These are phyloP conservation scores for Mormyrus lacerda DNA, from an alignment of 2,113 vertebrate species.

Conservation along the genomic window DNA sequence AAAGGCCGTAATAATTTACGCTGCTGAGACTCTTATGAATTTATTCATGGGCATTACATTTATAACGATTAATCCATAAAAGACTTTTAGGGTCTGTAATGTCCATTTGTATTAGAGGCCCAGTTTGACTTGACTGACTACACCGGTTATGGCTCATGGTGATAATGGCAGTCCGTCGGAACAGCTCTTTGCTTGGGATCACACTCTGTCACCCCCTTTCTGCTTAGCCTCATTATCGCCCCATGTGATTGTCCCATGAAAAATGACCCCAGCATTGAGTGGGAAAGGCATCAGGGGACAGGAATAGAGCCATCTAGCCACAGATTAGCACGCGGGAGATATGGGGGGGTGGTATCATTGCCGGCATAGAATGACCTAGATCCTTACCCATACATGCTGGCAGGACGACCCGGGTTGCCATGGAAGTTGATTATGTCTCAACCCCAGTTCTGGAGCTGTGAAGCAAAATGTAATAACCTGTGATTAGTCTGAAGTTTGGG, in stretches of 20 bases:
- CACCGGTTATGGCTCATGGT: background rate
- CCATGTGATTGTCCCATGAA: background rate
- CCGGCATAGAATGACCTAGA: background rate
- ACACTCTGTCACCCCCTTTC: background rate
- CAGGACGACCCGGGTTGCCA: background rate
- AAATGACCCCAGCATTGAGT: background rate
- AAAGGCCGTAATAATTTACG: background rate
- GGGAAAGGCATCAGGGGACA: background rate
- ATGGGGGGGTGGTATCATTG: background rate
- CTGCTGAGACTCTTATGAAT: background rate
- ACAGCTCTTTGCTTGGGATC: background rate
- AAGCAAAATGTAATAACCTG: background rate
- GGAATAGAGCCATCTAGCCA: background rate
- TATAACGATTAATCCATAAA: background rate
- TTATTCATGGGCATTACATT: background rate
- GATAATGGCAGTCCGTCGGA: background rate
- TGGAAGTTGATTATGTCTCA: background rate
- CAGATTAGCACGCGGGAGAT: background rate
- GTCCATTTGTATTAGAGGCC: background rate
- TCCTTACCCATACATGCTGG: background rate
- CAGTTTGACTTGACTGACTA: background rate
- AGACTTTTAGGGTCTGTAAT: background rate
- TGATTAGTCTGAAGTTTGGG: background rate
- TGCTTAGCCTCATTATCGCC: background rate
- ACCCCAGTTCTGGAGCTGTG: background rate